Percentiles rank a stretch among this genome's conserved stretches.
phyloP scores from a whole-genome alignment of 2,113 vertebrate genomes.

The Felis chaus region DNA sequence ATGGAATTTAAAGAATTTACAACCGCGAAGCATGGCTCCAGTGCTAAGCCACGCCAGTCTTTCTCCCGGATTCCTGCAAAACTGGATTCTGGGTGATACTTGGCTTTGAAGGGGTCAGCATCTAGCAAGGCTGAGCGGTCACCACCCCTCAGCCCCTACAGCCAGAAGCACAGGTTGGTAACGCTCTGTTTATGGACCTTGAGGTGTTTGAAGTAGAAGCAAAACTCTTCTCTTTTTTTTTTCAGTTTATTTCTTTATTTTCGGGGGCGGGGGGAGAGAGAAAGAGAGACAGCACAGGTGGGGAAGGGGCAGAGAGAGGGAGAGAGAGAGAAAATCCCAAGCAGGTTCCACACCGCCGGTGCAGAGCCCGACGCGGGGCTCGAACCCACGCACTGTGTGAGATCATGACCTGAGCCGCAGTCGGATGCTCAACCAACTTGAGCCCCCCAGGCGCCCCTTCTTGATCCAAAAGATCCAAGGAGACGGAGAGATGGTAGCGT shows the following conservation, averaged over 20 bases:
- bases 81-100: neutral
- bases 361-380: too few species aligned
- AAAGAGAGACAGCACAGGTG: too few species aligned
- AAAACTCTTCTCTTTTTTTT: neutral
- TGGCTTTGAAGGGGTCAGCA: neutral
- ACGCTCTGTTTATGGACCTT: neutral
- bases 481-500: neutral
- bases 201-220: neutral
- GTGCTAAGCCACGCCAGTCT: neutral
- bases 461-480: neutral
- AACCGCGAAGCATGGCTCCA: fast-evolving
- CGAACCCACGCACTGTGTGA: too few species aligned
- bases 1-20: neutral
- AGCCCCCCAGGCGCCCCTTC: too few species aligned
- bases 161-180: neutral
- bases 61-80: neutral
- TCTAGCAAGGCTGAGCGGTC: neutral
- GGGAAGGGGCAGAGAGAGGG: too few species aligned
- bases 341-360: too few species aligned
- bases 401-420: too few species aligned
- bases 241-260: too few species aligned
- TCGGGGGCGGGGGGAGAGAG: too few species aligned
- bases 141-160: neutral
- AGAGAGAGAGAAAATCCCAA: too few species aligned
- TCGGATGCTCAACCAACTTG: too few species aligned